phyloP scores from a whole-genome alignment of 2,113 vertebrate genomes.

The Callaeas wilsoni region DNA sequence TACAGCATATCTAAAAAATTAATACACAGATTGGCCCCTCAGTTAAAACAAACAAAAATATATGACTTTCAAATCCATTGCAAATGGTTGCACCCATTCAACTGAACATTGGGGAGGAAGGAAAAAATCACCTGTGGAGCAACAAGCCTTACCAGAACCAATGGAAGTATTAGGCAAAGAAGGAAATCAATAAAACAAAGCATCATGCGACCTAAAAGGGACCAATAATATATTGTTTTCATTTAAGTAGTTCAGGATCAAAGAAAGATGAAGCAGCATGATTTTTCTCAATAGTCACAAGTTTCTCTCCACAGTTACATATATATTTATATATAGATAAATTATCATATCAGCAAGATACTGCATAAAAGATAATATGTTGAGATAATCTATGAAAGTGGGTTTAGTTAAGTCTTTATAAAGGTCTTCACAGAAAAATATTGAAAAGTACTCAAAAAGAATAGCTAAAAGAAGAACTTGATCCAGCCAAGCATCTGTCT shows the following conservation, averaged over 20 bases:
- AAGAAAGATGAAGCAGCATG: background rate
- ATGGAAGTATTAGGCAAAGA: constrained; percentile 8
- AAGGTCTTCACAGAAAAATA: background rate
- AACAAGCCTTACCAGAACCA: constrained; percentile 39
- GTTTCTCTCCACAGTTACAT: background rate
- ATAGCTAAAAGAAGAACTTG: background rate
- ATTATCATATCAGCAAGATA: background rate
- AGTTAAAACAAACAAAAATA: background rate
- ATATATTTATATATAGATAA: background rate
- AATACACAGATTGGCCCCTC: background rate
- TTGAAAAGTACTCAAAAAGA: background rate
- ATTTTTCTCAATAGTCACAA: background rate
- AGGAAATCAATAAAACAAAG: constrained; percentile 31
- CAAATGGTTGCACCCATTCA: background rate
- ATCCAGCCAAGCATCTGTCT: background rate
- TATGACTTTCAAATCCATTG: background rate
- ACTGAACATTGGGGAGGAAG: background rate
- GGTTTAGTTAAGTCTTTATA: background rate
- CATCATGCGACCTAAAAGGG: background rate
- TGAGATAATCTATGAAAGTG: background rate
- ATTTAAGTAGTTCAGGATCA: background rate
- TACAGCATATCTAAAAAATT: background rate
- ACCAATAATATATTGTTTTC: background rate
- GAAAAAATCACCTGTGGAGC: constrained; percentile 22
- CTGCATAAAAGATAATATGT: background rate